A percentile compares a stretch with the other conserved stretches of the same genome.
Conservation (phyloP, 2,113 vertebrate species). For the Heterotis niloticus region DNA sequence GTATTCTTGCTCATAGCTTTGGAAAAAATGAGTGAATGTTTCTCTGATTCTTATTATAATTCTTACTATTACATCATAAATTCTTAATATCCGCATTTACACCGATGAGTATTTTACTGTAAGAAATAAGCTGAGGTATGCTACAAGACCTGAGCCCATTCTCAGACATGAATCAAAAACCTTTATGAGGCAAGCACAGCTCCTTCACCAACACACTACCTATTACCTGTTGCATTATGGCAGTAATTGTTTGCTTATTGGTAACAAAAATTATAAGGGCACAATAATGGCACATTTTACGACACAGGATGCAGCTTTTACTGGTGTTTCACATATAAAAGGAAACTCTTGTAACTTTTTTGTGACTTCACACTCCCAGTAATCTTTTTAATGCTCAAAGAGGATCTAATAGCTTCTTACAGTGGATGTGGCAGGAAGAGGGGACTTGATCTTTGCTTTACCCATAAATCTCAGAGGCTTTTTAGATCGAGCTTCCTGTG, state of each 20-base stretch:
- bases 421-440: constrained; percentile 64
- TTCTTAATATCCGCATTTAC: too few species aligned
- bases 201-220: too few species aligned
- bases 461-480: constrained; percentile 57
- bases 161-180: too few species aligned
- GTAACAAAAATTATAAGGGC: neutral
- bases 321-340: neutral
- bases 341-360: constrained; percentile 8
- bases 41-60: too few species aligned
- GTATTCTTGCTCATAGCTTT: too few species aligned
- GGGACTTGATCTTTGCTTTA: constrained; percentile 44
- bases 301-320: neutral
- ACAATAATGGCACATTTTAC: neutral
- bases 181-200: too few species aligned
- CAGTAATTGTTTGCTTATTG: neutral
- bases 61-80: too few species aligned
- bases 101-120: too few species aligned
- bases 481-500: constrained; percentile 51
- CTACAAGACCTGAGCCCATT: too few species aligned
- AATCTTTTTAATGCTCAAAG: constrained; percentile 55
- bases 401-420: constrained; percentile 51
- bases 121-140: too few species aligned
- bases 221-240: neutral
- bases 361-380: constrained; percentile 16
- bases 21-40: too few species aligned